Evolutionary conservation across 2,888 invertebrate species (phyloP).

Genomic region (Ophion costatus): DNA sequence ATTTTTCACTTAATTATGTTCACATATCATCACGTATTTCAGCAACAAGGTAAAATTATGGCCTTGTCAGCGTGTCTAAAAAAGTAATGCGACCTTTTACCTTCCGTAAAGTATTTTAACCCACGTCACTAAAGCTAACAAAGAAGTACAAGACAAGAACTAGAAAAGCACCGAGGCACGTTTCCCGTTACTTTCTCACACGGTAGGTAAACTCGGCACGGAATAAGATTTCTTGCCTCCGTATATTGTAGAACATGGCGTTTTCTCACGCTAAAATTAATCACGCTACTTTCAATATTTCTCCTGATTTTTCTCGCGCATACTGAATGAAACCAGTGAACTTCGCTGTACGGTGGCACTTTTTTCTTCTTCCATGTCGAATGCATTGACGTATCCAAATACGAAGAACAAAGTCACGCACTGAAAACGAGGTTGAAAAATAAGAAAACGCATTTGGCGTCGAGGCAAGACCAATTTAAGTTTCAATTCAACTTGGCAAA

Average conservation of each 20-base stretch:
- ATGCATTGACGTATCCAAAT: too few species aligned
- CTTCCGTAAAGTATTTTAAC: conserved; percentile 17
- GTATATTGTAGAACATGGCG: conserved; percentile 12
- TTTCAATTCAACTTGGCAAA: not conserved
- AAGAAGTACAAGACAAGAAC: conserved; percentile 1
- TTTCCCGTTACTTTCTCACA: conserved; percentile 37
- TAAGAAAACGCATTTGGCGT: not conserved
- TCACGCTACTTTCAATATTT: not conserved
- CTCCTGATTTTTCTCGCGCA: not conserved
- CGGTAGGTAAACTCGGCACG: conserved; percentile 56
- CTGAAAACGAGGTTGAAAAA: not conserved
- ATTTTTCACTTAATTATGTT: too few species aligned
- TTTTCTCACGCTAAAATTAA: conserved; percentile 18
- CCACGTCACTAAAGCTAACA: conserved; percentile 34
- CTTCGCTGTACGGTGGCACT: too few species aligned
- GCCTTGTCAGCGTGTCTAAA: conserved; percentile 1
- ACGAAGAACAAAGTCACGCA: not conserved
- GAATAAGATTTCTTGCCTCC: conserved; percentile 41
- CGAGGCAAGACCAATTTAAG: not conserved
- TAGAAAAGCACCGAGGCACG: conserved; percentile 44
- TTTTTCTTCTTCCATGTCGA: too few species aligned
- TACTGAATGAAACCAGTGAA: not conserved
- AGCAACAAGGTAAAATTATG: not conserved
- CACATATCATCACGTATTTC: not conserved
- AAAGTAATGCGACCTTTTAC: not conserved